Conservation (phyloP, 2,888 invertebrate species). For the Halocaridina rubra region DNA sequence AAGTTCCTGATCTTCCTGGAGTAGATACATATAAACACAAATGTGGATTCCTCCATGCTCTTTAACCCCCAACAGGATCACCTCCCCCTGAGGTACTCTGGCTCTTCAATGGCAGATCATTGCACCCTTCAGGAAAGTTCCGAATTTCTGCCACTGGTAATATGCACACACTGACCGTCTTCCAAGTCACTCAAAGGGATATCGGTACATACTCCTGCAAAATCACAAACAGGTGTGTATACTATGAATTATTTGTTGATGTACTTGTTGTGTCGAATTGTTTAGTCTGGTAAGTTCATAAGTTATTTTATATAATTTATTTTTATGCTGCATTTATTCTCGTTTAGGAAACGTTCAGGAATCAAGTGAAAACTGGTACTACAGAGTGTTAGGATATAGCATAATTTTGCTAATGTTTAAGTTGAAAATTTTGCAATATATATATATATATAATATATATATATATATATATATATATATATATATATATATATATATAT, state of each 20-base stretch:
- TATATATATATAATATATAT: too few species aligned
- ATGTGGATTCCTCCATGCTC: not conserved
- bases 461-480: too few species aligned
- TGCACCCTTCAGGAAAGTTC: slow-evolving; percentile 75
- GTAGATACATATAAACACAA: not conserved
- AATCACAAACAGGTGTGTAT: slow-evolving; percentile 77
- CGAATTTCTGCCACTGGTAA: slow-evolving; percentile 78
- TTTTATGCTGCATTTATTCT: too few species aligned
- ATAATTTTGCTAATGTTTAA: too few species aligned
- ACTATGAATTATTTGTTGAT: not conserved
- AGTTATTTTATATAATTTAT: too few species aligned
- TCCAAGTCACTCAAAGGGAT: slow-evolving; percentile 79
- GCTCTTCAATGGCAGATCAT: slow-evolving; percentile 75
- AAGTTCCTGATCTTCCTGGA: not conserved
- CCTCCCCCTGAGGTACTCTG: slow-evolving; percentile 79
- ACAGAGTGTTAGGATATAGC: too few species aligned
- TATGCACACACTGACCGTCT: slow-evolving; percentile 80
- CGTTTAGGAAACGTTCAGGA: too few species aligned
- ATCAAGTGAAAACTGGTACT: too few species aligned
- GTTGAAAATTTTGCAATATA: too few species aligned
- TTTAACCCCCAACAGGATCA: slow-evolving; percentile 66
- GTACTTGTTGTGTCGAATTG: too few species aligned
- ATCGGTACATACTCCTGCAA: slow-evolving; percentile 80
- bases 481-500: too few species aligned
- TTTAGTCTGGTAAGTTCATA: too few species aligned